Conservation (phyloP, 2,888 invertebrate species). For the Synergus umbraculus region DNA sequence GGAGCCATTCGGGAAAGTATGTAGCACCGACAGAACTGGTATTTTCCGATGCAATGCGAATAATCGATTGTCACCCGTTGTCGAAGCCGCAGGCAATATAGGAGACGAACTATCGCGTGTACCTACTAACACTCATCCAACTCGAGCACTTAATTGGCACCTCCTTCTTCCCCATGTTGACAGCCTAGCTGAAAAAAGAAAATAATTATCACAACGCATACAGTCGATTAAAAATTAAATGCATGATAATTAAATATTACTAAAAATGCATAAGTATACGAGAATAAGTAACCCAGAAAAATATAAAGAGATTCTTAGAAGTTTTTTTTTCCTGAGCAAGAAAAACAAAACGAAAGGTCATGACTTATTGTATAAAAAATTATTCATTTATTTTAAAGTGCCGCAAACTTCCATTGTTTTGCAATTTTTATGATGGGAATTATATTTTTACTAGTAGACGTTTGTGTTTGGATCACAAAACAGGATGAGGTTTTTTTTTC, state of each 20-base stretch:
- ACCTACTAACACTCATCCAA: constrained; percentile 17
- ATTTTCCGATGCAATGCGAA: constrained; percentile 61
- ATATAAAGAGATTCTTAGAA: too few species aligned
- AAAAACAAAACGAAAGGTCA: too few species aligned
- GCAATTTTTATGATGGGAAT: background rate
- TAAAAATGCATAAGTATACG: too few species aligned
- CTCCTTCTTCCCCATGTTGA: background rate
- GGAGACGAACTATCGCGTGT: constrained; percentile 14
- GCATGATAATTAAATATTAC: background rate
- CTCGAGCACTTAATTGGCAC: constrained; percentile 5
- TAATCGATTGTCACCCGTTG: constrained; percentile 63
- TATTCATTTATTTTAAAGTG: too few species aligned
- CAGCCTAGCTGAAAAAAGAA: constrained; percentile 9
- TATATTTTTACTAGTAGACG: background rate
- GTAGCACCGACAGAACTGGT: constrained; percentile 45
- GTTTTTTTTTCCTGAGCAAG: too few species aligned
- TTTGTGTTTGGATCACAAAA: constrained; percentile 17
- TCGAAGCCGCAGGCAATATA: constrained; percentile 44
- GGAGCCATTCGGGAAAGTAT: constrained; percentile 46
- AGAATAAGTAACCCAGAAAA: too few species aligned
- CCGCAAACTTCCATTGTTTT: too few species aligned
- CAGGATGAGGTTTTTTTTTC: background rate
- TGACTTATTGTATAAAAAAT: too few species aligned
- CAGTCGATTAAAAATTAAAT: background rate
- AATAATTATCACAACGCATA: background rate